Conservation (phyloP, 2,113 vertebrate species). For the Neodon shergylaensis region DNA sequence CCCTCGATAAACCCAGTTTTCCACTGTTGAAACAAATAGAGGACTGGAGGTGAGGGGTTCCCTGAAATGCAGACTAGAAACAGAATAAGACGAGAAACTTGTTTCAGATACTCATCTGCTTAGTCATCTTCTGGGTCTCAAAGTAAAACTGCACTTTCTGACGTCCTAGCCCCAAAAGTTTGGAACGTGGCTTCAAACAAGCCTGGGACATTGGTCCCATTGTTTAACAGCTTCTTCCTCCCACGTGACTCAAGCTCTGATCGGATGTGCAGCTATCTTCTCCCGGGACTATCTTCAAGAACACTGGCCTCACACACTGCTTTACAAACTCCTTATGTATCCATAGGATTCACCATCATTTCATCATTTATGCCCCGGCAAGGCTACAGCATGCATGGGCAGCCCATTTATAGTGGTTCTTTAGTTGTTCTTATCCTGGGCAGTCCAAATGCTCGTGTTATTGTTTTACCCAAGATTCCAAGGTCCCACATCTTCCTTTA, state of each 20-base stretch:
- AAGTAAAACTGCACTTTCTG: neutral
- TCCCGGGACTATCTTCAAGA: neutral
- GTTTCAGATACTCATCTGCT: neutral
- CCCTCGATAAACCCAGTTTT: neutral
- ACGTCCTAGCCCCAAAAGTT: neutral
- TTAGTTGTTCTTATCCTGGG: too few species aligned
- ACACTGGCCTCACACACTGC: neutral
- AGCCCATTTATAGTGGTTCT: too few species aligned
- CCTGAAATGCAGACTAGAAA: slow-evolving; percentile 10
- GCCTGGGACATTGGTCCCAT: neutral
- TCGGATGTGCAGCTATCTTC: neutral
- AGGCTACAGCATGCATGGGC: too few species aligned
- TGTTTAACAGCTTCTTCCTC: neutral
- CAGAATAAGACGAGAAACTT: neutral
- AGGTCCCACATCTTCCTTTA: too few species aligned
- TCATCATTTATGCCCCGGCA: too few species aligned
- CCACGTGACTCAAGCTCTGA: neutral
- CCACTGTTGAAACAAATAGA: neutral
- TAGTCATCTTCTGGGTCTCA: neutral
- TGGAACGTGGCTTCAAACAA: neutral
- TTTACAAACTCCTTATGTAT: neutral
- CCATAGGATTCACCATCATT: neutral
- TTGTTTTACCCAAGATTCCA: too few species aligned
- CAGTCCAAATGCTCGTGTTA: too few species aligned
- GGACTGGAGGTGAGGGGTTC: neutral